Percentiles rank a stretch among this genome's conserved stretches.
Conservation (phyloP, 2,797 vertebrate genomes). For the Podarcis siculus region DNA sequence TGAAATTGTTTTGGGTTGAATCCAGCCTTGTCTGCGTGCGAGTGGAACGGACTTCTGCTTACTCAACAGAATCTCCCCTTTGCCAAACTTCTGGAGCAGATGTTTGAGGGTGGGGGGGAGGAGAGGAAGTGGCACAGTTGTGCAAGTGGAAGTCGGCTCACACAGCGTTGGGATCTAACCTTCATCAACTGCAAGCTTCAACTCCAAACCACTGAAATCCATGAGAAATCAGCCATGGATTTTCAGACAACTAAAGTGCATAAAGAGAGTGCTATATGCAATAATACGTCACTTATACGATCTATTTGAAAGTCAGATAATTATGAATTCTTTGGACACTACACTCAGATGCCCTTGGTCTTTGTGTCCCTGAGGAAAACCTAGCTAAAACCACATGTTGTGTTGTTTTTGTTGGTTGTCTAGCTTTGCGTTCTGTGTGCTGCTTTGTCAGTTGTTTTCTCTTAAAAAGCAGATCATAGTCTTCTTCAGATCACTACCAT, state of each 20-base stretch:
- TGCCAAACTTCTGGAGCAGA: too few species aligned
- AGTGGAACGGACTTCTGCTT: too few species aligned
- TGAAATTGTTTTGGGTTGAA: too few species aligned
- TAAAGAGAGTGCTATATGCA: not conserved
- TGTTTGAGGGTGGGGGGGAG: too few species aligned
- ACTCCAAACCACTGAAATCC: not conserved
- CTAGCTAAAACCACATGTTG: not conserved
- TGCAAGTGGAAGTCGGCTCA: too few species aligned
- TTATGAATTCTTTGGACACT: not conserved
- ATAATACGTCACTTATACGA: not conserved
- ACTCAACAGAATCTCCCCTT: too few species aligned
- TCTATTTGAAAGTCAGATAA: not conserved
- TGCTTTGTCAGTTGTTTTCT: too few species aligned
- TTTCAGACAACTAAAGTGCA: not conserved
- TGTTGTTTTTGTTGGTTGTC: not conserved
- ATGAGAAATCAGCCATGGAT: not conserved
- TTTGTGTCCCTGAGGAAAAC: not conserved
- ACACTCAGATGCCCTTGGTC: not conserved
- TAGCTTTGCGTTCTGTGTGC: too few species aligned
- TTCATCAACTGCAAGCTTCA: not conserved
- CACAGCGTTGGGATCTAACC: too few species aligned
- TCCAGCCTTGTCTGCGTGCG: too few species aligned
- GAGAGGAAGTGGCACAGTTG: too few species aligned
- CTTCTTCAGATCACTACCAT: too few species aligned
- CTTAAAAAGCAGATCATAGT: not conserved